Percentiles rank a stretch among this genome's conserved stretches.
Evolutionary conservation across 2,797 vertebrate species (phyloP).

Genomic region (Danio jaintianensis): DNA sequence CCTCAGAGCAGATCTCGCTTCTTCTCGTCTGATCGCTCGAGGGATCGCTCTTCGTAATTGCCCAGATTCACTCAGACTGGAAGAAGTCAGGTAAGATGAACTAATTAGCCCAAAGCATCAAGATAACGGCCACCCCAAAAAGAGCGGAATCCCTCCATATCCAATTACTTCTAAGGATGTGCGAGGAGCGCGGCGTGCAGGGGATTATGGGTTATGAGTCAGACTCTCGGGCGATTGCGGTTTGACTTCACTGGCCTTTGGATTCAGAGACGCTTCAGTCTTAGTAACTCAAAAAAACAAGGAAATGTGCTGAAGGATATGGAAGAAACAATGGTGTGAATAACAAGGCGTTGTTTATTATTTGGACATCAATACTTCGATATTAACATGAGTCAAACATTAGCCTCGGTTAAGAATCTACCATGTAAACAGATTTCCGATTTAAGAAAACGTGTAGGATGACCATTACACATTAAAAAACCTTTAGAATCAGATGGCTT

Average conservation of each 20-base stretch:
- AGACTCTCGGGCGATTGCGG: conserved; percentile 21
- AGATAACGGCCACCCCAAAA: conserved; percentile 62
- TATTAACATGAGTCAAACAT: too few species aligned
- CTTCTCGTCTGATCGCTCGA: conserved; percentile 62
- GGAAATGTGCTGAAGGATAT: conserved; percentile 59
- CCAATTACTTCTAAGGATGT: conserved; percentile 64
- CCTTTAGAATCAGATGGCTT: too few species aligned
- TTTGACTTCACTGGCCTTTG: conserved; percentile 42
- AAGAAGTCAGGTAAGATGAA: conserved; percentile 64
- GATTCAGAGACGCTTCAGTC: conserved; percentile 30
- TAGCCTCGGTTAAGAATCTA: too few species aligned
- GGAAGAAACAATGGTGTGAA: not conserved
- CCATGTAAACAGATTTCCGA: too few species aligned
- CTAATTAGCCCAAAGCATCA: conserved; percentile 71
- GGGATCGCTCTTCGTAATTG: conserved; percentile 68
- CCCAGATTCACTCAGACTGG: conserved; percentile 61
- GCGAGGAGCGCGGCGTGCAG: conserved; percentile 48
- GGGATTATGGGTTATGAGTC: conserved; percentile 46
- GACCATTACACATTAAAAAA: too few species aligned
- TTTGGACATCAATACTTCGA: too few species aligned
- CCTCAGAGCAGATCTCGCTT: conserved; percentile 44
- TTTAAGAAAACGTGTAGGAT: too few species aligned
- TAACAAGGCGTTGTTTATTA: too few species aligned
- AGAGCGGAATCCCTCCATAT: conserved; percentile 63
- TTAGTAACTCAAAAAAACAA: conserved; percentile 39